Evolutionary conservation across 1,140 invertebrate genomes (phyloP).

Genomic region (Spodoptera litura): DNA sequence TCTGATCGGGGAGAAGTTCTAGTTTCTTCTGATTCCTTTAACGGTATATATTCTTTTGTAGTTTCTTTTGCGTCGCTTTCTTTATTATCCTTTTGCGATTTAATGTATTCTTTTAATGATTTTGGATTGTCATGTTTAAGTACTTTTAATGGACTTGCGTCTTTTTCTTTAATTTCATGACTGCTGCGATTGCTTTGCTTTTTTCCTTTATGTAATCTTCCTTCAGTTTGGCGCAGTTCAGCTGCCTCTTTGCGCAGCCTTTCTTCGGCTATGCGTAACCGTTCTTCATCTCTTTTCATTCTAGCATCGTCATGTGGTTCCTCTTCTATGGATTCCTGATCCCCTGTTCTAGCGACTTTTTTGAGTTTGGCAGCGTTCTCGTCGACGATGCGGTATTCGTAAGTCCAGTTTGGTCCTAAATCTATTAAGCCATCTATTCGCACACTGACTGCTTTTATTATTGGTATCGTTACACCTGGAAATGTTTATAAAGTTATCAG

Average conservation of each 20-base stretch:
- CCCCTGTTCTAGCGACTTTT: neutral
- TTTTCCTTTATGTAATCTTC: neutral
- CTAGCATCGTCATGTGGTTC: neutral
- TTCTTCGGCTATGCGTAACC: neutral
- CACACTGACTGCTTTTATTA: slow-evolving; percentile 11
- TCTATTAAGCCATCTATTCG: slow-evolving; percentile 57
- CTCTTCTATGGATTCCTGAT: neutral
- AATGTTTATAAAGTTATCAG: neutral
- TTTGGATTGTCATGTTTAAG: too few species aligned
- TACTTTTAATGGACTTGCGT: too few species aligned
- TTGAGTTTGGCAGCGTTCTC: neutral
- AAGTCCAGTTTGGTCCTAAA: slow-evolving; percentile 57
- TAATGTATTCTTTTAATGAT: too few species aligned
- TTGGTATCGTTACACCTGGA: slow-evolving; percentile 1
- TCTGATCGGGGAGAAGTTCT: neutral
- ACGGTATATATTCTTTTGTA: too few species aligned
- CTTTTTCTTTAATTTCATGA: neutral
- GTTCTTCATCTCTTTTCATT: neutral
- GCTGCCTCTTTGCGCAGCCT: neutral
- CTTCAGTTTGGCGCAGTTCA: neutral
- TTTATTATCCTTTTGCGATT: too few species aligned
- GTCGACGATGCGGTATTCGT: slow-evolving; percentile 35
- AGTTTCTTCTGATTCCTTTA: too few species aligned
- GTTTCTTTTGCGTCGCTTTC: too few species aligned
- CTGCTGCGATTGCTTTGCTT: neutral